Conservation (phyloP, 2,113 vertebrate species). For the Mesocricetus auratus region DNA sequence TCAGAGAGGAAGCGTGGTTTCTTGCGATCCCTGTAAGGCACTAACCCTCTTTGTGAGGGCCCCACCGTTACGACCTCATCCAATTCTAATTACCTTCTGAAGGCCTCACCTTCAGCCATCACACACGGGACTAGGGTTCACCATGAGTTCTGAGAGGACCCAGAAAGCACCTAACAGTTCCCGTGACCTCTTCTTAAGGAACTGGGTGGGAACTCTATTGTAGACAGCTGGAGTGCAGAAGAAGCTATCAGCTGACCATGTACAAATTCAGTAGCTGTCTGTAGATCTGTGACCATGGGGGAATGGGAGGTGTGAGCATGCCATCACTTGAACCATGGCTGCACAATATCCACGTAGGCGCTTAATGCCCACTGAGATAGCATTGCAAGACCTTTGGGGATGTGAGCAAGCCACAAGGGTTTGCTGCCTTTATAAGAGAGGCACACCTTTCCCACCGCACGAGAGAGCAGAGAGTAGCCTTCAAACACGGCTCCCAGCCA, state of each 20-base stretch:
- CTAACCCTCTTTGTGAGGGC: background rate
- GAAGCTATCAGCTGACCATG: background rate
- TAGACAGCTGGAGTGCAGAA: background rate
- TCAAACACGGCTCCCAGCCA: background rate
- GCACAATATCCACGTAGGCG: background rate
- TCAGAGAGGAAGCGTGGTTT: background rate
- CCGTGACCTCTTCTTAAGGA: background rate
- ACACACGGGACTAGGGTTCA: background rate
- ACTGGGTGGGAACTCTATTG: background rate
- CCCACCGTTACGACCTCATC: background rate
- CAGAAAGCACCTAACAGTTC: background rate
- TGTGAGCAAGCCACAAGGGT: background rate
- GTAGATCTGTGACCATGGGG: background rate
- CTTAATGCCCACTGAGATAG: background rate
- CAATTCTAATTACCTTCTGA: background rate
- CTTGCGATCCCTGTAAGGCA: background rate
- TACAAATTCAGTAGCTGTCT: background rate
- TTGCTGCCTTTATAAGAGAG: background rate
- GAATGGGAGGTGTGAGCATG: no score
- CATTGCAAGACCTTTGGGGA: background rate
- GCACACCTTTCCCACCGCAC: background rate
- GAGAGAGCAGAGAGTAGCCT: background rate
- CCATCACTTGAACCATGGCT: no score
- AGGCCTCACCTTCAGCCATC: background rate
- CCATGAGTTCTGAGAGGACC: background rate